Evolutionary conservation across 64 coral and sea anemone species (phyloP).

Genomic region (Montipora sp.): DNA sequence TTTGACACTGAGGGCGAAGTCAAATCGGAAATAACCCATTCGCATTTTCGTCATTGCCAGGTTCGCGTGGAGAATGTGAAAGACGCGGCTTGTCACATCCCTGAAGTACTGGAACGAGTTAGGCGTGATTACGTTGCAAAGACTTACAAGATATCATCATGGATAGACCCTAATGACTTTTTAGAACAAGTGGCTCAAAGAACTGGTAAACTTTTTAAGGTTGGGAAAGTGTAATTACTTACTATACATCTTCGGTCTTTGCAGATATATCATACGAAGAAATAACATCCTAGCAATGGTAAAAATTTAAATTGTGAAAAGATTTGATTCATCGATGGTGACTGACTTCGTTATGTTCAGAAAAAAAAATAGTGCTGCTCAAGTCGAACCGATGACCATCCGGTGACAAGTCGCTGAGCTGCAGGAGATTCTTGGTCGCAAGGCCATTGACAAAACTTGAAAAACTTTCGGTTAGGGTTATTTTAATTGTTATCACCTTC

Average conservation of each 20-base stretch:
- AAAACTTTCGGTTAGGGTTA: too few species aligned
- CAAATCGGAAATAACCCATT: background rate
- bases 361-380: too few species aligned
- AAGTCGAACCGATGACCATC: too few species aligned
- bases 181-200: slow-evolving; percentile 90
- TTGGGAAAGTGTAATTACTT: background rate
- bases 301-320: too few species aligned
- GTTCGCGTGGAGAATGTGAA: slow-evolving; percentile 98
- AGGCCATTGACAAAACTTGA: too few species aligned
- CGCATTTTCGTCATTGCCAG: slow-evolving; percentile 27
- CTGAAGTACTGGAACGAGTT: slow-evolving; percentile 81
- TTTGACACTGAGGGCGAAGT: background rate
- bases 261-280: too few species aligned
- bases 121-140: slow-evolving; percentile 87
- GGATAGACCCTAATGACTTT: slow-evolving; percentile 80
- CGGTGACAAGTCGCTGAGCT: too few species aligned
- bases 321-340: too few species aligned
- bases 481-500: too few species aligned
- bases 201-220: slow-evolving; percentile 94
- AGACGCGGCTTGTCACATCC: slow-evolving; percentile 85
- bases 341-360: too few species aligned
- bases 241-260: background rate
- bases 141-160: slow-evolving; percentile 86
- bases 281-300: too few species aligned
- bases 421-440: too few species aligned